Percentiles rank a stretch among this genome's conserved stretches.
Evolutionary conservation across 2,888 invertebrate species (phyloP).

Genomic region (Tholera decimalis): DNA sequence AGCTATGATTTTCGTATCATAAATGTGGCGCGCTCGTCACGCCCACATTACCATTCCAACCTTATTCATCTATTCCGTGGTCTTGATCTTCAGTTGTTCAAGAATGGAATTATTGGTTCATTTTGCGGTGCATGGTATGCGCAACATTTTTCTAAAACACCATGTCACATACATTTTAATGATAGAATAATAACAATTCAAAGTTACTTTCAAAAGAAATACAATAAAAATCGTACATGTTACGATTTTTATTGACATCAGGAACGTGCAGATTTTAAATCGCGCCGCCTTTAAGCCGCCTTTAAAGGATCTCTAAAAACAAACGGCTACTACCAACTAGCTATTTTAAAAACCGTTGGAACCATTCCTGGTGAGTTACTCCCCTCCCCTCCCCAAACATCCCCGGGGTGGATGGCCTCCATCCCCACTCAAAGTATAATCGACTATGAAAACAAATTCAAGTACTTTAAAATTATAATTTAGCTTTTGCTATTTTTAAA

Average conservation of each 20-base stretch:
- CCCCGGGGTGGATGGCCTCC: conserved; percentile 18
- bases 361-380: conserved; percentile 47
- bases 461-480: conserved; percentile 61
- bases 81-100: too few relatives aligned
- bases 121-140: too few relatives aligned
- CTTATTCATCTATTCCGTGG: too few relatives aligned
- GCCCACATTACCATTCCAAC: too few relatives aligned
- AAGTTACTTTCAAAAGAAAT: conserved; percentile 1
- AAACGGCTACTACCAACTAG: conserved; percentile 54
- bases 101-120: too few relatives aligned
- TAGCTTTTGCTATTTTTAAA: conserved; percentile 30
- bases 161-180: too few relatives aligned
- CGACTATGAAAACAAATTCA: conserved; percentile 65
- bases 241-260: conserved; percentile 26
- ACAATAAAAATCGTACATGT: conserved; percentile 31
- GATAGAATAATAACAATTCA: too few relatives aligned
- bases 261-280: conserved; percentile 46
- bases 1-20: too few relatives aligned
- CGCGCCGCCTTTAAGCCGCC: conserved; percentile 33
- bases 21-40: too few relatives aligned
- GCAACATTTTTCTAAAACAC: too few relatives aligned
- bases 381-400: conserved; percentile 8
- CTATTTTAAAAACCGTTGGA: conserved; percentile 58
- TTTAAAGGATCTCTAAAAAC: conserved; percentile 63
- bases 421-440: conserved; percentile 64